Conservation (phyloP, 2,888 invertebrate species). For the Chymomyza fuscimana region DNA sequence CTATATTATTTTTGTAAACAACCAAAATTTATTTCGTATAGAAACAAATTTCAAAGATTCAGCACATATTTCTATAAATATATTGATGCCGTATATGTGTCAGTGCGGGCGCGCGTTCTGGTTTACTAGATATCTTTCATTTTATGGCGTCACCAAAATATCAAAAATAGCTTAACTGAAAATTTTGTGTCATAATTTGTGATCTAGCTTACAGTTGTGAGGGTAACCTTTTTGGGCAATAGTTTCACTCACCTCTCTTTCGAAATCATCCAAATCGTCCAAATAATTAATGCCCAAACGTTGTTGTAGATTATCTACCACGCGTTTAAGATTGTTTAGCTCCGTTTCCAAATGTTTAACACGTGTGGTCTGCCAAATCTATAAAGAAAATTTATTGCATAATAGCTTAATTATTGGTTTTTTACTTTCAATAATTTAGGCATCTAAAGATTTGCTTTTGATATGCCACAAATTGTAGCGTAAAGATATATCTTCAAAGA, state of each 20-base stretch:
- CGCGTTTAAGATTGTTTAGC: conserved; percentile 65
- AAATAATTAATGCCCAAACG: conserved; percentile 76
- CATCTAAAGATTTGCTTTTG: not conserved
- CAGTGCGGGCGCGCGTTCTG: conserved; percentile 7
- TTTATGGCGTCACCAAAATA: conserved; percentile 6
- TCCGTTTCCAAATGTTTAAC: conserved; percentile 72
- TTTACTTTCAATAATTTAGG: not conserved
- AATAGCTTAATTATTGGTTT: not conserved
- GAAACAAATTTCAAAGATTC: conserved; percentile 18
- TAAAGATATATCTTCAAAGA: not conserved
- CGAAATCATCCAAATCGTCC: conserved; percentile 77
- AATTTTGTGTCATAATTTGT: conserved; percentile 10
- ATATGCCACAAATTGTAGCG: conserved; percentile 3
- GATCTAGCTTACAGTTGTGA: conserved; percentile 29
- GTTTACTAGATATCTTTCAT: not conserved
- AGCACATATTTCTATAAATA: conserved; percentile 57
- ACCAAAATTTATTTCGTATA: not conserved
- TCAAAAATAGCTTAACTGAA: not conserved
- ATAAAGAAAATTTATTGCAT: conserved; percentile 28
- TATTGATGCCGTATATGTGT: conserved; percentile 5
- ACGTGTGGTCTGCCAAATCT: conserved; percentile 77
- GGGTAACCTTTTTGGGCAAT: not conserved
- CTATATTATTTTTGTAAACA: conserved; percentile 2
- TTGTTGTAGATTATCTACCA: conserved; percentile 74
- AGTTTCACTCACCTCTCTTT: conserved; percentile 74